Base-by-base conservation (phyloP, 2,888 invertebrate genomes). In the Caenorhabditis angaria region DNA sequence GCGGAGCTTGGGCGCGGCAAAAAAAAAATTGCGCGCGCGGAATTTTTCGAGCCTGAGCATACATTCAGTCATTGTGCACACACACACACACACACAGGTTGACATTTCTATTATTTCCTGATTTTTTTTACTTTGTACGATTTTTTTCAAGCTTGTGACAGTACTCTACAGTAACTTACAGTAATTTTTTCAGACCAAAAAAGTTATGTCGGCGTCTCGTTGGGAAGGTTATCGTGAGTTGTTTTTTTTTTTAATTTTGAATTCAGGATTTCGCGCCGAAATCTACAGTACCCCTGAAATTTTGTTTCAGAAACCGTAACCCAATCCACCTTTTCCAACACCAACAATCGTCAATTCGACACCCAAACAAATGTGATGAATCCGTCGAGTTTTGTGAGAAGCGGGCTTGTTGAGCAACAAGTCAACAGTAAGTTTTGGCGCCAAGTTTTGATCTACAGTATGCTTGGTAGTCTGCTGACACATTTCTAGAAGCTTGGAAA, bases 341-440 rank as follows among this genome's bases (percentile, higher is more conserved):
- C n/a, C n/a, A n/a, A n/a, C 18, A 61, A 61, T 48, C 70, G 70
- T 61, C 70, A 70, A 61, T 70, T 70, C 58, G 70, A 65, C 65
- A 71, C 66, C 12, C 65, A 71, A 59, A 47, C 64, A 32, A 72
- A 66, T 61, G 48, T 72, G 48, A 51, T 67, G 27, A 27, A 47
- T 29, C 57, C 57, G 32, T 55, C 65, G 32, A 75, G 71, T 58
- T 78, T 77, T 65, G 68, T 73, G 28, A 53, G 80, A 61, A 71
- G 75, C 54, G 72, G 70, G n/a, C 77, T 80, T 35, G 63, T 80
- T 41, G 75, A 68, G 20, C 69, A 70, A 56, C 66, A 70, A 76
- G 66, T 80, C 64, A 80, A 80, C 70, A 76, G 80, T 78, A 24
- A 72, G 80, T 70, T 60, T 47, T 41, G n/a, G n/a, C 4, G n/a